phyloP scores from a whole-genome alignment of 2,888 invertebrate species.

The Fragum sueziense region DNA sequence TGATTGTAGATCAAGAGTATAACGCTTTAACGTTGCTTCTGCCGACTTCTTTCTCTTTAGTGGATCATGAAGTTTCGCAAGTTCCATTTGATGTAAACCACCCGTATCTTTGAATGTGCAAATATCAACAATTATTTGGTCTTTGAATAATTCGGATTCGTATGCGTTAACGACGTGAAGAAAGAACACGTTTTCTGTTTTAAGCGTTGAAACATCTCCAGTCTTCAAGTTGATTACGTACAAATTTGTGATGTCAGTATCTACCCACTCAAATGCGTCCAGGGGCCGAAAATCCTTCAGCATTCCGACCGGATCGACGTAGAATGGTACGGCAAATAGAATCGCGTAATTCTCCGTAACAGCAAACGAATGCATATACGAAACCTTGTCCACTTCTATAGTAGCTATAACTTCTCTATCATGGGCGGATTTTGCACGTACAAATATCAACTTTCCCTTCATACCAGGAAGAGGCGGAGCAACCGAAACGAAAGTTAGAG shows the following conservation, averaged over 20 bases:
- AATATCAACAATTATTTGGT: slow-evolving; percentile 57
- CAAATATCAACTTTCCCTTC: slow-evolving; percentile 60
- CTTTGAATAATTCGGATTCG: slow-evolving; percentile 57
- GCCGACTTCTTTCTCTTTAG: slow-evolving; percentile 36
- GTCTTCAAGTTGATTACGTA: slow-evolving; percentile 69
- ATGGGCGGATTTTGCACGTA: slow-evolving; percentile 65
- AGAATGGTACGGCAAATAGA: slow-evolving; percentile 73
- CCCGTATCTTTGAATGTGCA: slow-evolving; percentile 56
- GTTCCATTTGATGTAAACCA: slow-evolving; percentile 54
- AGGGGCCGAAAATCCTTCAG: slow-evolving; percentile 63
- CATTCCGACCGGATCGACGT: slow-evolving; percentile 68
- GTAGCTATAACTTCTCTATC: slow-evolving; percentile 68
- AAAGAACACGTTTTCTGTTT: slow-evolving; percentile 68
- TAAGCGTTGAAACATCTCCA: slow-evolving; percentile 58
- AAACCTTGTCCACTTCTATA: slow-evolving; percentile 66
- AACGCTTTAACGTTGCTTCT: slow-evolving; percentile 50
- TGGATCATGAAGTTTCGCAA: slow-evolving; percentile 48
- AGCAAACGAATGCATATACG: slow-evolving; percentile 79
- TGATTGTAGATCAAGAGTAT: slow-evolving; percentile 48
- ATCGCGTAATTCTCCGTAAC: slow-evolving; percentile 72
- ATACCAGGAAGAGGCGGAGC: slow-evolving; percentile 63
- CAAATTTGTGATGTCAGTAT: slow-evolving; percentile 59
- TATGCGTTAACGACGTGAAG: slow-evolving; percentile 77
- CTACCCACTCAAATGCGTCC: slow-evolving; percentile 70
- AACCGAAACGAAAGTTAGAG: slow-evolving; percentile 69